These are phyloP conservation scores for Lampris megalopsis DNA, from an alignment of 2,113 vertebrate genomes.

Conservation along the genomic window DNA sequence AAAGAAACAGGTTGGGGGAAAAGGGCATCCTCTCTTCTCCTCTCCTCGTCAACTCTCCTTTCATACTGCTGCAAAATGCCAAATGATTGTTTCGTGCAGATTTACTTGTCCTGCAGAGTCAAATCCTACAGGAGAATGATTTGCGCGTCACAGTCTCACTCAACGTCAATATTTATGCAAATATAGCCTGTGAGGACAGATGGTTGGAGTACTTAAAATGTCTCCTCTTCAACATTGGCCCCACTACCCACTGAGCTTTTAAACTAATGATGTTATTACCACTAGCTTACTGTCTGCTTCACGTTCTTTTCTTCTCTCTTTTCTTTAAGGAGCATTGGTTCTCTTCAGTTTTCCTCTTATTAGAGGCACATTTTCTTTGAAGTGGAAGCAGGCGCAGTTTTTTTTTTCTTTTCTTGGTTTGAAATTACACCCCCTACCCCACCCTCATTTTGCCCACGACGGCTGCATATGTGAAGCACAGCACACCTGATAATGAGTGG, in stretches of 20 bases:
- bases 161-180: too few relatives aligned
- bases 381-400: not conserved
- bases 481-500: slow-evolving; percentile 26
- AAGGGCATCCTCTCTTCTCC: not conserved
- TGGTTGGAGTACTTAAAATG: not conserved
- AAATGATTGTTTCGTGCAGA: not conserved
- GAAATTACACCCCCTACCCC: not conserved
- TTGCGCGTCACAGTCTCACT: too few relatives aligned
- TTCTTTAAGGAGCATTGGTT: slow-evolving; percentile 1
- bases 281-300: not conserved
- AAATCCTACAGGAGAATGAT: too few relatives aligned
- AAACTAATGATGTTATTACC: not conserved
- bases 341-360: not conserved
- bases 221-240: not conserved
- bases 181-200: not conserved
- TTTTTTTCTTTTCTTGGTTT: not conserved
- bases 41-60: not conserved
- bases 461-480: slow-evolving; percentile 6
- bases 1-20: not conserved
- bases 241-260: not conserved
- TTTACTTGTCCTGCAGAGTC: not conserved
- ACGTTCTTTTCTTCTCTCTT: not conserved
- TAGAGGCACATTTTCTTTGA: not conserved
- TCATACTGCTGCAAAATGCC: not conserved
- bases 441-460: not conserved